phyloP scores from a whole-genome alignment of 2,797 vertebrate genomes.

The Melanotaenia parkinsoni region DNA sequence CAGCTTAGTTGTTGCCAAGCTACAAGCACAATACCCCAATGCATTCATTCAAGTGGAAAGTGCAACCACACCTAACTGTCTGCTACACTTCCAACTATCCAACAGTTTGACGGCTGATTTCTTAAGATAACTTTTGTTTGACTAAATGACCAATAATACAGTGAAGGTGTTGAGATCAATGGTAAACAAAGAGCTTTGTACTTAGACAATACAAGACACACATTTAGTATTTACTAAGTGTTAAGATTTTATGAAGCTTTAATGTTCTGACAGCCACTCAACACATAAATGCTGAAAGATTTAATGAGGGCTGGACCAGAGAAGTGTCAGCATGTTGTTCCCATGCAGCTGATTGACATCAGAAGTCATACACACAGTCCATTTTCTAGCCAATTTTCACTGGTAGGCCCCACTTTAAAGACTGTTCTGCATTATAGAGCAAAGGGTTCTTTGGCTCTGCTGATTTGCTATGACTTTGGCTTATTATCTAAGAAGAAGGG shows the following conservation, averaged over 20 bases:
- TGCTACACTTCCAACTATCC: not conserved
- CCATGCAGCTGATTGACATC: constrained; percentile 59
- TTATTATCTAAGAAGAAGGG: constrained; percentile 62
- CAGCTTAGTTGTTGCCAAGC: not conserved
- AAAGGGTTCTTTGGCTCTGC: constrained; percentile 51
- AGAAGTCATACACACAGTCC: constrained; percentile 38
- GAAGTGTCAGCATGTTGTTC: constrained; percentile 38
- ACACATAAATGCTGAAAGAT: constrained; percentile 7
- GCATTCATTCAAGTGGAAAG: not conserved
- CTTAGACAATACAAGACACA: not conserved
- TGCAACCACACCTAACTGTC: not conserved
- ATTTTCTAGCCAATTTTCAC: constrained; percentile 54
- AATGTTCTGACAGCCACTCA: not conserved
- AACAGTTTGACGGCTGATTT: not conserved
- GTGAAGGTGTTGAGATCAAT: not conserved
- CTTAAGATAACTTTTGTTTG: not conserved
- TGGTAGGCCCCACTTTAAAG: constrained; percentile 49
- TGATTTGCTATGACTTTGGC: constrained; percentile 30
- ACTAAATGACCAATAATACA: not conserved
- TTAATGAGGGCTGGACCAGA: constrained; percentile 6
- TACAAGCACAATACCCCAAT: not conserved
- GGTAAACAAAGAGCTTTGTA: not conserved
- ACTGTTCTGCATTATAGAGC: constrained; percentile 73
- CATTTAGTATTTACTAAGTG: not conserved
- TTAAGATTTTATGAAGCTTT: constrained; percentile 8